Base-by-base conservation (phyloP, 2,797 vertebrate genomes). In the Sebastes cheni region DNA sequence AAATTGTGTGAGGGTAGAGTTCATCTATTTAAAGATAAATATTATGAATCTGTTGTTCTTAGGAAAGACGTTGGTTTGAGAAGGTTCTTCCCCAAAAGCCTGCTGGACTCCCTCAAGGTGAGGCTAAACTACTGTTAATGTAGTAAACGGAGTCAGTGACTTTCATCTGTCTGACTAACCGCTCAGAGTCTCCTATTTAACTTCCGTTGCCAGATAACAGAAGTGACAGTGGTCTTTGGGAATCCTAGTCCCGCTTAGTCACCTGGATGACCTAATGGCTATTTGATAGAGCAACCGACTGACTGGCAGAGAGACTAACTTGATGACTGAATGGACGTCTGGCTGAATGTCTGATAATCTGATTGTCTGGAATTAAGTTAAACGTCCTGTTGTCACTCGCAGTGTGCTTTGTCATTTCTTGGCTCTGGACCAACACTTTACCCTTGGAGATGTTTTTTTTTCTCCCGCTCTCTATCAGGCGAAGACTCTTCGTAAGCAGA, bases 51-150 rank as follows among this genome's bases (percentile, higher is more conserved):
- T 77, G n/a, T 77, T 55, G 22, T 71, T 72, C 14, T 73, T 52
- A 99, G 99, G 93, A 99, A 99, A 92, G 99, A 99, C 69, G 98
- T 99, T 86, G 99, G 99, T 86, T 96, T 99, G 90, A 97, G 97
- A 90, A 96, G 99, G 36, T 99, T 99, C 93, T 99, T 99, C 64
- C 99, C 99, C 81, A 98, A 98, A 96, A 98, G 97, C 93, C 95
- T 99, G 77, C 92, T 99, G 88, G 99, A 99, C 94, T 99, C 98
- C 22, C 96, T 99, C 27, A 99, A 99, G 99, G 99, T 99, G 82
- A 94, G 89, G 6, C 56, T 54, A 46, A 81, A 70, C 14, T 2
- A 1, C 5, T 46, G 20, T 30, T 30, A 25, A 54, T 39, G 13
- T n/a, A 58, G n/a, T n/a, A 70, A 68, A 58, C 12, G 5, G 6